Base-by-base conservation (phyloP, 1,140 invertebrate species). In the Fopius arisanus region DNA sequence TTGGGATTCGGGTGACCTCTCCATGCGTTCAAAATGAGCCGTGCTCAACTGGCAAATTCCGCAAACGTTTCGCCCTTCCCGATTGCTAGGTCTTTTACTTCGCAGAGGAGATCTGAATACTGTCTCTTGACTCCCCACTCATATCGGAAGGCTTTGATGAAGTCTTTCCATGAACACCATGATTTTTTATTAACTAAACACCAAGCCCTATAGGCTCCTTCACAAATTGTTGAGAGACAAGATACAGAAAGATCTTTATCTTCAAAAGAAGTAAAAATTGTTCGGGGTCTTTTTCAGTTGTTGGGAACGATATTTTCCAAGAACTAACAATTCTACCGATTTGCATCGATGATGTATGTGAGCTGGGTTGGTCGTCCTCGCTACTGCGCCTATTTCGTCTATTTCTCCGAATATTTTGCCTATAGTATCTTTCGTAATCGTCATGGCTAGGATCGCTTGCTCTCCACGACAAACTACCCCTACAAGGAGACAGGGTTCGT, bases 261-360 rank as follows among this genome's bases (percentile, higher is more conserved):
- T 59, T 48, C 28, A 74, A 63, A 33, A 74, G 28, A 6, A 74
- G 67, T 12, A 74, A 69, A 31, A 74, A 74, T 29, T 74, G 48
- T 7, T 74, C 72, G n/a, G 72, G 72, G 19, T 74, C 72, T 59
- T 62, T 63, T 21, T 74, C 72, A 10, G 72, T 69, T 69, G 54
- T 68, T 26, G 72, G 67, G 29, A 69, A 74, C 19, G n/a, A 41
- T 1, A 74, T 54, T 63, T 74, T 74, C 72, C 66, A 74, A 3
- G 41, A 43, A 43, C 14, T 12, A 3, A 43, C 41, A 5, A 43
- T 43, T 43, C 14, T 3, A 43, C 41, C 41, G 10, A 43, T 43
- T 43, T 43, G 10, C 2, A 43, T 43, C 3, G 41, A 12, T 14
- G 41, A 43, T 16, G 41, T 2, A 3, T 43, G 41, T 3, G 10